phyloP scores from a whole-genome alignment of 2,113 vertebrate genomes.

The Entelurus aequoreus region DNA sequence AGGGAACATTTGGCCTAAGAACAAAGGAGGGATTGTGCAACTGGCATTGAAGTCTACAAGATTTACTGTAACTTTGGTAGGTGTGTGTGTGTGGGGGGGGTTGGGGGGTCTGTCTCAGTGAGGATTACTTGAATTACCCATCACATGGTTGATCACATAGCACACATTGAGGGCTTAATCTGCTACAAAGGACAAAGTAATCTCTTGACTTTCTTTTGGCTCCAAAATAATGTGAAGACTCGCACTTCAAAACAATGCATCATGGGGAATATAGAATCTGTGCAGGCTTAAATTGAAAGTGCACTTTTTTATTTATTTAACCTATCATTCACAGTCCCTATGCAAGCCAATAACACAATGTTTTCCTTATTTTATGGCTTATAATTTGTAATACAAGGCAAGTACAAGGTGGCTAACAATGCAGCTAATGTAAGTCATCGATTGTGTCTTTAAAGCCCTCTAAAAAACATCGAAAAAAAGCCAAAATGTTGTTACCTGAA shows the following conservation, averaged over 20 bases:
- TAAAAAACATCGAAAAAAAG: too few species aligned
- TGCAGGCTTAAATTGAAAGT: background rate
- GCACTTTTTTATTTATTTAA: too few species aligned
- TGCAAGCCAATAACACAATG: too few species aligned
- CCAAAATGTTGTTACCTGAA: too few species aligned
- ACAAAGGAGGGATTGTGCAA: conserved; percentile 39
- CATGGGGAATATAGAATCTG: background rate
- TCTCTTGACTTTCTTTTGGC: conserved; percentile 20
- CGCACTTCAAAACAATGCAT: background rate
- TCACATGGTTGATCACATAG: conserved; percentile 12
- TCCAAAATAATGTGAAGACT: conserved; percentile 23
- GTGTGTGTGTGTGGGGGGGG: background rate
- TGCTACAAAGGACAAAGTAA: conserved; percentile 14
- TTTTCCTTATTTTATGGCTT: too few species aligned
- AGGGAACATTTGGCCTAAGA: conserved; percentile 11
- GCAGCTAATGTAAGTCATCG: too few species aligned
- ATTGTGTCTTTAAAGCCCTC: too few species aligned
- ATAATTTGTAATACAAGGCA: too few species aligned
- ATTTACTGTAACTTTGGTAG: conserved; percentile 22
- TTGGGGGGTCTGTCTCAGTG: conserved; percentile 31
- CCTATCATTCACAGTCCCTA: too few species aligned
- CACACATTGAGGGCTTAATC: conserved; percentile 7
- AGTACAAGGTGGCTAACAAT: too few species aligned
- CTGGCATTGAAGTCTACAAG: conserved; percentile 27
- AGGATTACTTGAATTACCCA: conserved; percentile 37